Evolutionary conservation across 2,888 invertebrate species (phyloP), one percentile per base, ranked within the genome.

Genomic region (Brenthis hecate): DNA sequence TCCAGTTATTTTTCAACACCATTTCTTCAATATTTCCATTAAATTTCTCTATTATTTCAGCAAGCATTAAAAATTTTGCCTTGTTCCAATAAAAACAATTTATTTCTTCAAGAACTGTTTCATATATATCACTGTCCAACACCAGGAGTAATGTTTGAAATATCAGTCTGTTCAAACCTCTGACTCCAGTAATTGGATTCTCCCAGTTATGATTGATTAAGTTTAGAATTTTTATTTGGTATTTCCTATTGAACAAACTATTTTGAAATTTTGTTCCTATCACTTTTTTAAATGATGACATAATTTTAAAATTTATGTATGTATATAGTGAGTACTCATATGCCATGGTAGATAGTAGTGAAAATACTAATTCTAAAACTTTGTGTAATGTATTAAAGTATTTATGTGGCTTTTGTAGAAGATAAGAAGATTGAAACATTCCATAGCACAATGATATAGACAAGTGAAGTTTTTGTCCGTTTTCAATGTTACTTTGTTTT

Each of bases 191-290:
- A 13, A 94, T 87, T 28, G 94, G 93, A 75, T 94, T 95, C 76
- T 94, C 94, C 94, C 95, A 95, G 77, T 94, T 95, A 60, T 94
- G 93, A 76, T 93, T 94, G 8, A 94, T 87, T 70, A 94, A 82
- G 72, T 87, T 85, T 6, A 94, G 82, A 53, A 94, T 75, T 73
- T 81, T 86, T 11, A 85, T 78, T 74, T 91, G 85, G 66, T 90
- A 81, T n/a, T 79, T 74, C 65, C 74, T 74, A 66, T 75, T 80
- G 51, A 84, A 85, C 58, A 87, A 78, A 47, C 74, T 71, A 4
- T 80, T 73, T 70, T 88, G 78, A 23, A 89, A 86, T 69, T 79
- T 70, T 43, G 86, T 89, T 47, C 85, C 85, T 68, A 79, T 77
- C 1, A 91, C 81, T 79, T 88, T 92, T 69, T 87, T 85, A 63